A percentile compares a stretch with the other conserved stretches of the same genome.
Evolutionary conservation across 1,140 invertebrate species (phyloP).

Genomic region (Pararge aegeria): DNA sequence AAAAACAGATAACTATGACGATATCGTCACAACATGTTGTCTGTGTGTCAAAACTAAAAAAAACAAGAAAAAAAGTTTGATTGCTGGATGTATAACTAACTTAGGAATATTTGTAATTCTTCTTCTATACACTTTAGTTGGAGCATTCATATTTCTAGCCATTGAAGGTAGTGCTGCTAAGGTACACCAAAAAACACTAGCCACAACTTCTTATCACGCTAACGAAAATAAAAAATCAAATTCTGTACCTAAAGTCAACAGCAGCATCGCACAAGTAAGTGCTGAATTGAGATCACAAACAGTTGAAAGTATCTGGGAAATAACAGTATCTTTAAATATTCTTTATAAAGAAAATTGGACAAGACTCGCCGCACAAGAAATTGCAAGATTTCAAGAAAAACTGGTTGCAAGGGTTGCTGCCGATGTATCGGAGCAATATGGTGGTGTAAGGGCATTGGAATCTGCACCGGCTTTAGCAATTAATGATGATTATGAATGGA

Average conservation of each 20-base stretch:
- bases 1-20: conserved; percentile 63
- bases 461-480: conserved; percentile 71
- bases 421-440: conserved; percentile 82
- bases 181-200: conserved; percentile 83
- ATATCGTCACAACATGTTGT: conserved; percentile 79
- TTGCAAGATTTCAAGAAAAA: conserved; percentile 93
- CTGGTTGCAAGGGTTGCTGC: conserved; percentile 89
- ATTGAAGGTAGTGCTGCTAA: conserved; percentile 89
- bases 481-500: conserved; percentile 89
- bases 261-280: conserved; percentile 64
- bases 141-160: conserved; percentile 94
- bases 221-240: conserved; percentile 69
- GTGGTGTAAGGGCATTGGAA: conserved; percentile 68
- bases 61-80: conserved; percentile 83
- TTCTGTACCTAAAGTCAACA: conserved; percentile 55
- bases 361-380: conserved; percentile 85
- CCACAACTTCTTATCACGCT: conserved; percentile 80
- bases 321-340: conserved; percentile 95
- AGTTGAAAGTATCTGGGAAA: conserved; percentile 96
- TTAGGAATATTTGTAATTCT: conserved; percentile 92
- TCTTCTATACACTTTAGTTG: conserved; percentile 92
- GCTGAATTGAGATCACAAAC: conserved; percentile 83
- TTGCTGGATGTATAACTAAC: conserved; percentile 90
- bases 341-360: conserved; percentile 98
- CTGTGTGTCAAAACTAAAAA: conserved; percentile 84